Percentiles rank a stretch among this genome's conserved stretches.
Evolutionary conservation across 2,888 invertebrate genomes (phyloP).

Genomic region (Xestia c-nigrum): DNA sequence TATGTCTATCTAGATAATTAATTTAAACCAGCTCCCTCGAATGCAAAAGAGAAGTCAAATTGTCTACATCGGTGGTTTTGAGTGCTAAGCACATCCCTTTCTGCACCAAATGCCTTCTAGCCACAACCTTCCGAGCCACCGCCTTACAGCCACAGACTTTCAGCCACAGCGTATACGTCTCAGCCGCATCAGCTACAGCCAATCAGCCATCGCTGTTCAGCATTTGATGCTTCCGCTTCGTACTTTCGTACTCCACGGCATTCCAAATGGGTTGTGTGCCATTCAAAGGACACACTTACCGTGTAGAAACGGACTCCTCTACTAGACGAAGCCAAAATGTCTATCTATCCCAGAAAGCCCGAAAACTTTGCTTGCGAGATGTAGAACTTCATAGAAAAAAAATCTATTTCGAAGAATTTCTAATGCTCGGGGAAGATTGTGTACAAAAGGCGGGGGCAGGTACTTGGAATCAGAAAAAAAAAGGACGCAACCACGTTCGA

Average conservation of each 20-base stretch:
- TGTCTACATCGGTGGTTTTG: conserved; percentile 86
- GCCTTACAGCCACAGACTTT: neutral
- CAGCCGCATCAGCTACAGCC: neutral
- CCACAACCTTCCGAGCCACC: conserved; percentile 44
- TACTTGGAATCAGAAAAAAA: conserved; percentile 33
- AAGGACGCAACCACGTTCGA: conserved; percentile 8
- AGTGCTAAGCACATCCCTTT: conserved; percentile 86
- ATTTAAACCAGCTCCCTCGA: too few relatives aligned
- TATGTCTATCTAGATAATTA: too few relatives aligned
- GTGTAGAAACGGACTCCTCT: conserved; percentile 87
- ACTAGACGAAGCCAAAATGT: conserved; percentile 28
- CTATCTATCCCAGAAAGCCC: conserved; percentile 59
- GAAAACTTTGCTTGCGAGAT: conserved; percentile 79
- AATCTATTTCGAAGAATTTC: conserved; percentile 61
- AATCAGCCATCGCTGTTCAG: neutral
- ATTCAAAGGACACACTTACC: conserved; percentile 75
- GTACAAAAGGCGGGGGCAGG: conserved; percentile 41
- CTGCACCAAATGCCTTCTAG: conserved; percentile 76
- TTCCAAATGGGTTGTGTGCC: conserved; percentile 75
- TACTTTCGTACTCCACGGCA: conserved; percentile 82
- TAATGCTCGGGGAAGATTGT: conserved; percentile 24
- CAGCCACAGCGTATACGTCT: neutral
- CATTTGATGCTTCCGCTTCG: conserved; percentile 77
- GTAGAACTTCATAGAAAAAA: conserved; percentile 79
- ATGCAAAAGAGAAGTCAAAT: conserved; percentile 85